Evolutionary conservation across 2,113 vertebrate genomes (phyloP).

Genomic region (Trichechus manatus): DNA sequence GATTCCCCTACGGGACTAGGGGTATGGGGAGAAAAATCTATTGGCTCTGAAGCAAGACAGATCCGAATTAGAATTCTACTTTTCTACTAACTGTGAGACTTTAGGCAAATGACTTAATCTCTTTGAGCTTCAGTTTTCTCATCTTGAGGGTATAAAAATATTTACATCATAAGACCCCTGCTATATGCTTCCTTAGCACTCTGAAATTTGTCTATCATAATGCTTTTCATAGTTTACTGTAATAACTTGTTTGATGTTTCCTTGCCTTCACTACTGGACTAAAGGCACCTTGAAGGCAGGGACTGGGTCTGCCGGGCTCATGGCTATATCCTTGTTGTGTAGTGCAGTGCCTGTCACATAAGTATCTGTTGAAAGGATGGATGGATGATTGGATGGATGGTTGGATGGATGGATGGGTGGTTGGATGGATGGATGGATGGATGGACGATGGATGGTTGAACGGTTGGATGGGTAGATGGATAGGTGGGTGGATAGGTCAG

Average conservation of each 20-base stretch:
- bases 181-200: background rate
- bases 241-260: background rate
- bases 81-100: background rate
- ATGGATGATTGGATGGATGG: background rate
- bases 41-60: background rate
- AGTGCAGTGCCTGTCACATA: background rate
- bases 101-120: background rate
- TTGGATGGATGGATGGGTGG: too few species aligned
- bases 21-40: background rate
- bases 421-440: background rate
- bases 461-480: too few species aligned
- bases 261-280: background rate
- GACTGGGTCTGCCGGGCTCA: background rate
- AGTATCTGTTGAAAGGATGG: background rate
- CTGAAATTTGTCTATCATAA: background rate
- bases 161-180: background rate
- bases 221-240: background rate
- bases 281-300: slow-evolving; percentile 1
- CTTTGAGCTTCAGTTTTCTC: background rate
- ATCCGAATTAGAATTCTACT: background rate
- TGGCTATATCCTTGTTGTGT: background rate
- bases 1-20: background rate
- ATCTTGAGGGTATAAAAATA: background rate
- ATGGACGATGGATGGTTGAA: background rate
- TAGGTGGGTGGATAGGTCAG: too few species aligned